A percentile compares a stretch with the other conserved stretches of the same genome.
Conservation (phyloP, 64 coral and sea anemone genomes). For the Platygyra sinensis region DNA sequence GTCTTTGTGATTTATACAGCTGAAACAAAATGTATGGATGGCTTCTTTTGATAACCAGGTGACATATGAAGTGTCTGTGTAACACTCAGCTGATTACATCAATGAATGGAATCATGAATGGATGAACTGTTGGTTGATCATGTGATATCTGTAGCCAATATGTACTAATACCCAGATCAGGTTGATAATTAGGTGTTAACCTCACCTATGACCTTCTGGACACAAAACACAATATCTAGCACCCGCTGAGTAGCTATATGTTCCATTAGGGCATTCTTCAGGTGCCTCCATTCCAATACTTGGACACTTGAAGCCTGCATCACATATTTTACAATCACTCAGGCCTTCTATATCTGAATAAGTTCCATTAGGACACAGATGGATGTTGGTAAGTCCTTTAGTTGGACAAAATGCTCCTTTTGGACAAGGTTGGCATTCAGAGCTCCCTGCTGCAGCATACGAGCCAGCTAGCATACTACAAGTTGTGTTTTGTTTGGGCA, state of each 20-base stretch:
- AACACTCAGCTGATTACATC: too few species aligned
- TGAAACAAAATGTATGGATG: too few species aligned
- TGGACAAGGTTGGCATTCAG: conserved; percentile 46
- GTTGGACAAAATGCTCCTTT: conserved; percentile 65
- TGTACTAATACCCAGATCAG: not conserved
- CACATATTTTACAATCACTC: conserved; percentile 31
- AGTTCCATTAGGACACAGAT: conserved; percentile 73
- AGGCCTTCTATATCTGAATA: not conserved
- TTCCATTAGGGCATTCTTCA: conserved; percentile 11
- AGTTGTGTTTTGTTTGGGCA: conserved; percentile 29
- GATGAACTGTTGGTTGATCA: too few species aligned
- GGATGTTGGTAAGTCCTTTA: conserved; percentile 7
- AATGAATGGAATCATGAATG: too few species aligned
- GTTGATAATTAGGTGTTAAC: not conserved
- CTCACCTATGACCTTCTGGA: conserved; percentile 17
- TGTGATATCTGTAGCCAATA: not conserved
- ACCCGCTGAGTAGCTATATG: conserved; percentile 15
- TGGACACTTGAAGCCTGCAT: conserved; percentile 25
- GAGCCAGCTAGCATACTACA: conserved; percentile 35
- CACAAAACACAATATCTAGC: conserved; percentile 27
- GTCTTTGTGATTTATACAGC: too few species aligned
- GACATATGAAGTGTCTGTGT: too few species aligned
- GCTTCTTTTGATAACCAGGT: too few species aligned
- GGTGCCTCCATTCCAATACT: conserved; percentile 31
- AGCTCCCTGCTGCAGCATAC: conserved; percentile 47